Conservation (phyloP, 37 sponge, comb jelly and placozoan genomes). For the Dysidea cf. avara region DNA sequence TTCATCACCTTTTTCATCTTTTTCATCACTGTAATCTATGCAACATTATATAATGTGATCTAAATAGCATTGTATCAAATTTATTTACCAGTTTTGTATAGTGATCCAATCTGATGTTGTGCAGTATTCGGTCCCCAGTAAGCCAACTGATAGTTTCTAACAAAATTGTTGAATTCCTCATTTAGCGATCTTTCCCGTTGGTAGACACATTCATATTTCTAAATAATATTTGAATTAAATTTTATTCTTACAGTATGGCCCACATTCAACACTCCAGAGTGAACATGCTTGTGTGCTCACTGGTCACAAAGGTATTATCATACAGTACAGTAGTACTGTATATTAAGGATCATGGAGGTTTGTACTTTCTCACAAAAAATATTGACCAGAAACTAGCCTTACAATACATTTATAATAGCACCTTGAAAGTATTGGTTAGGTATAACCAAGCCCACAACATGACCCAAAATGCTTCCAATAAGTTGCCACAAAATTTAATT, state of each 20-base stretch:
- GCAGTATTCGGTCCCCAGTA: conserved; percentile 59
- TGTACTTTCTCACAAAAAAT: too few species aligned
- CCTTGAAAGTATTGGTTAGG: neutral
- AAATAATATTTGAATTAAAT: conserved; percentile 40
- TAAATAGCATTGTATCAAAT: neutral
- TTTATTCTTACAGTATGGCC: conserved; percentile 10
- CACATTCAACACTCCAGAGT: neutral
- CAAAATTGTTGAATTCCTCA: too few species aligned
- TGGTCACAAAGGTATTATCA: too few species aligned
- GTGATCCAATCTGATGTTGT: conserved; percentile 16
- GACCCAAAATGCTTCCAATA: too few species aligned
- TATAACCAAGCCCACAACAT: too few species aligned
- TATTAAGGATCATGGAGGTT: too few species aligned
- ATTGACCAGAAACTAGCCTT: too few species aligned
- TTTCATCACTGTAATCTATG: conserved; percentile 37
- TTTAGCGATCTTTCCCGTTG: too few species aligned
- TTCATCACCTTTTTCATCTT: conserved; percentile 1
- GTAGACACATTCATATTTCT: conserved; percentile 27
- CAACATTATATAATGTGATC: neutral
- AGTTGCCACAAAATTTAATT: too few species aligned
- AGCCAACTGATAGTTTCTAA: too few species aligned
- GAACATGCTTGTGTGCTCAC: too few species aligned
- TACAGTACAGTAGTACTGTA: too few species aligned
- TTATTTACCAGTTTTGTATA: neutral
- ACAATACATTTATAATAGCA: neutral